A percentile compares a stretch with the other conserved stretches of the same genome.
Conservation (phyloP, 2,113 vertebrate genomes). For the Lepus europaeus region DNA sequence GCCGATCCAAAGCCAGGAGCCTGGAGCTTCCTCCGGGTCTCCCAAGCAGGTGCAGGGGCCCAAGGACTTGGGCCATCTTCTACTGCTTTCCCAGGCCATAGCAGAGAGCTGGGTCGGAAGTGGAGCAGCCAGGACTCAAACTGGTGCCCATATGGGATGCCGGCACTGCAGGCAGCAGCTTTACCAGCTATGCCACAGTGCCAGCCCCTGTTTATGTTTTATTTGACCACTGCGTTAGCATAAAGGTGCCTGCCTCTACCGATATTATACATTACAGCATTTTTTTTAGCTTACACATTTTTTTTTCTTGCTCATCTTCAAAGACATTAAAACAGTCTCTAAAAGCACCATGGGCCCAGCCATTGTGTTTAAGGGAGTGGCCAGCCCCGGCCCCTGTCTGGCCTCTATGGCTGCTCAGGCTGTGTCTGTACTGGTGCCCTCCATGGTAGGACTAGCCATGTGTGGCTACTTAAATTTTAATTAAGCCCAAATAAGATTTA, state of each 20-base stretch:
- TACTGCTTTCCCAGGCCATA: no score
- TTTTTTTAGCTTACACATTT: not conserved
- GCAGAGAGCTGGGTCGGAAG: no score
- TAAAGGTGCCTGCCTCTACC: not conserved
- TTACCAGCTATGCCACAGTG: no score
- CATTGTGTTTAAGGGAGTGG: not conserved
- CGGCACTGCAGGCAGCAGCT: no score
- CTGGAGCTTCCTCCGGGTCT: no score
- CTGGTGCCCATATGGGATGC: no score
- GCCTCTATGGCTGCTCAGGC: not conserved
- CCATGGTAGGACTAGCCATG: not conserved
- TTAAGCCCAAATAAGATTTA: not conserved
- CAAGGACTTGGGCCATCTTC: no score
- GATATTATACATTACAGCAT: not conserved
- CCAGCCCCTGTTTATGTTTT: no score
- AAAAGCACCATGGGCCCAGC: not conserved
- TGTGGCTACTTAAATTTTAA: not conserved
- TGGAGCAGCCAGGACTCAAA: no score
- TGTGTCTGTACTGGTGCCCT: not conserved
- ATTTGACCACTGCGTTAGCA: not conserved
- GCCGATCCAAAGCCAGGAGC: no score
- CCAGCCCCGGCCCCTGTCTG: not conserved
- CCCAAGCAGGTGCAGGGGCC: no score
- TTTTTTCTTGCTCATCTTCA: not conserved
- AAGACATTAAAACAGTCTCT: not conserved